Percentiles rank a stretch among this genome's conserved stretches.
These are phyloP conservation scores for Gandaritis pyraliata DNA, from an alignment of 2,888 invertebrate genomes.

Conservation along the genomic window DNA sequence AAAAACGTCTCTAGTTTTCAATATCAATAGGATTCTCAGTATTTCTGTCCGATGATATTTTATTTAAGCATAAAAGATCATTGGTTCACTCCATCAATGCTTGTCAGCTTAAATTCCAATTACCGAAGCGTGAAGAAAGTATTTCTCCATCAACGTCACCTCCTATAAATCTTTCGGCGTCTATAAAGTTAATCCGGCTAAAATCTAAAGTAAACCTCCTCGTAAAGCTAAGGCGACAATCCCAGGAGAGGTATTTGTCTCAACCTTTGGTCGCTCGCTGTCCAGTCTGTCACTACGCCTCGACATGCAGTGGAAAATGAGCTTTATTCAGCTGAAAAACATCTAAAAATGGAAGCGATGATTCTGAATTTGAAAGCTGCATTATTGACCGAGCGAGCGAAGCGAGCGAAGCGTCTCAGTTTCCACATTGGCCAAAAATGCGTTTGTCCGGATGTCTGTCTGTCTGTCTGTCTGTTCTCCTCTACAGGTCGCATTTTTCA, in stretches of 20 bases:
- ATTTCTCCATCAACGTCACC: conserved; percentile 20
- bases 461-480: no score
- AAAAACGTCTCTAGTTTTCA: no score
- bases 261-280: conserved; percentile 26
- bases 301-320: not conserved
- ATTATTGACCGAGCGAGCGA: no score
- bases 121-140: not conserved
- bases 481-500: no score
- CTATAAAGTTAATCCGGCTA: conserved; percentile 33
- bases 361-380: no score
- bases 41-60: no score
- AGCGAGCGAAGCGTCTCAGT: no score
- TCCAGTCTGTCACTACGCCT: conserved; percentile 6
- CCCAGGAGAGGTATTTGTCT: conserved; percentile 28
- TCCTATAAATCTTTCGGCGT: conserved; percentile 27
- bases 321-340: not conserved
- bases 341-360: no score
- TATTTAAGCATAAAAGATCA: no score
- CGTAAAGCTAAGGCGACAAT: conserved; percentile 26
- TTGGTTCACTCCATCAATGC: not conserved
- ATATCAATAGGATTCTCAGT: no score
- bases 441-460: no score
- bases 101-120: not conserved
- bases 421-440: no score
- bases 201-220: conserved; percentile 32